These are phyloP conservation scores for Aromia moschata DNA, from an alignment of 2,888 invertebrate species.

Conservation along the genomic window DNA sequence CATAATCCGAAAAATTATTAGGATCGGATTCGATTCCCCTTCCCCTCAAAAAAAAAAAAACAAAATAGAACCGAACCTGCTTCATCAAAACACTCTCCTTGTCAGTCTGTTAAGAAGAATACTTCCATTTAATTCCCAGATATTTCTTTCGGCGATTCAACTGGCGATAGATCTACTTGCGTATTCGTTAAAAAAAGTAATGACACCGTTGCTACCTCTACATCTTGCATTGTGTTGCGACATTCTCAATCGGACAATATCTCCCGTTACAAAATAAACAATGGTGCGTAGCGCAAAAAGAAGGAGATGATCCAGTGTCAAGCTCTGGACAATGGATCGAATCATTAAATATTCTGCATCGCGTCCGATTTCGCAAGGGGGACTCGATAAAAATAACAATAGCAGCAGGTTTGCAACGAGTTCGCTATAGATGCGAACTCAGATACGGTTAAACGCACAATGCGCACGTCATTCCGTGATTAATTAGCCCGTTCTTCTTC, in stretches of 20 bases:
- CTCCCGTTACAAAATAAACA: conserved; percentile 50
- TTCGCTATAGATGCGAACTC: conserved; percentile 52
- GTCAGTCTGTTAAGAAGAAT: too few species aligned
- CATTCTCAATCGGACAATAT: conserved; percentile 46
- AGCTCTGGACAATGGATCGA: conserved; percentile 53
- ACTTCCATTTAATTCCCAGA: too few species aligned
- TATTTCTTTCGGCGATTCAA: too few species aligned
- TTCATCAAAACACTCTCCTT: too few species aligned
- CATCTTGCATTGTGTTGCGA: conserved; percentile 25
- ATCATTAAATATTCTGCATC: conserved; percentile 57
- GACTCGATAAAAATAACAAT: conserved; percentile 55
- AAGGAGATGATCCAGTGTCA: conserved; percentile 54
- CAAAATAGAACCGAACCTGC: too few species aligned
- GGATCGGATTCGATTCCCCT: too few species aligned
- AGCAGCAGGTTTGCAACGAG: conserved; percentile 54
- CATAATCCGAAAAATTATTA: too few species aligned
- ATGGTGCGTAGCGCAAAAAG: conserved; percentile 51
- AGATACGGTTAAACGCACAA: conserved; percentile 54
- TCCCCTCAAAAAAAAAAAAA: too few species aligned
- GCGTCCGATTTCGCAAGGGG: conserved; percentile 57
- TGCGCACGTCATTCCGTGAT: conserved; percentile 55
- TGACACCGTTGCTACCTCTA: conserved; percentile 24
- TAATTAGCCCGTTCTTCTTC: conserved; percentile 53
- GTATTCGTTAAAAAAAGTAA: conserved; percentile 5
- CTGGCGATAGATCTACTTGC: background rate